Evolutionary conservation across 2,888 invertebrate genomes (phyloP).

Genomic region (Copidosoma aretas): DNA sequence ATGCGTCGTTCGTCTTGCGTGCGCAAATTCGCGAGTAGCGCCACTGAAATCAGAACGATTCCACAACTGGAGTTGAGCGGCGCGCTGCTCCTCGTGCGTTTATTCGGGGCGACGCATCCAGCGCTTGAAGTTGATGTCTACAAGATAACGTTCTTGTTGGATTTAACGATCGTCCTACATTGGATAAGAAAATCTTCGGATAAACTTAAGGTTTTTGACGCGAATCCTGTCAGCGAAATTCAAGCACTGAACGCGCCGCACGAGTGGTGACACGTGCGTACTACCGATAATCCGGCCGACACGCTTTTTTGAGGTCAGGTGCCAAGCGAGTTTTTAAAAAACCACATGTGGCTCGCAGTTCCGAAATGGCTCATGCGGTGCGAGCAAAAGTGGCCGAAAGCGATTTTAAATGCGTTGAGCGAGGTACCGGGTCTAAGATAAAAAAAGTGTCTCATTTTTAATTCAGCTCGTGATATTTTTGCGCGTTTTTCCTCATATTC

Average conservation of each 20-base stretch:
- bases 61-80: too few species aligned
- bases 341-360: constrained; percentile 27
- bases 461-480: not conserved
- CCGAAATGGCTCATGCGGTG: constrained; percentile 32
- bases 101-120: too few species aligned
- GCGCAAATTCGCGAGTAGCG: not conserved
- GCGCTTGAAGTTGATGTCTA: not conserved
- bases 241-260: constrained; percentile 28
- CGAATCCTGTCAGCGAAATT: constrained; percentile 38
- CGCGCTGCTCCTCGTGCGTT: too few species aligned
- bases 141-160: constrained; percentile 28
- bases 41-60: too few species aligned
- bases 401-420: too few species aligned
- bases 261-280: constrained; percentile 38
- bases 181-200: constrained; percentile 36
- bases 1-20: not conserved
- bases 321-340: constrained; percentile 36
- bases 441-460: not conserved
- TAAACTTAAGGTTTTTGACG: constrained; percentile 30
- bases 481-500: not conserved
- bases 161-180: constrained; percentile 38
- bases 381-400: not conserved
- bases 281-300: constrained; percentile 42
- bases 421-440: not conserved
- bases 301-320: constrained; percentile 37